Base-by-base conservation (phyloP, 2,888 invertebrate species). In the Helicoverpa assulta region DNA sequence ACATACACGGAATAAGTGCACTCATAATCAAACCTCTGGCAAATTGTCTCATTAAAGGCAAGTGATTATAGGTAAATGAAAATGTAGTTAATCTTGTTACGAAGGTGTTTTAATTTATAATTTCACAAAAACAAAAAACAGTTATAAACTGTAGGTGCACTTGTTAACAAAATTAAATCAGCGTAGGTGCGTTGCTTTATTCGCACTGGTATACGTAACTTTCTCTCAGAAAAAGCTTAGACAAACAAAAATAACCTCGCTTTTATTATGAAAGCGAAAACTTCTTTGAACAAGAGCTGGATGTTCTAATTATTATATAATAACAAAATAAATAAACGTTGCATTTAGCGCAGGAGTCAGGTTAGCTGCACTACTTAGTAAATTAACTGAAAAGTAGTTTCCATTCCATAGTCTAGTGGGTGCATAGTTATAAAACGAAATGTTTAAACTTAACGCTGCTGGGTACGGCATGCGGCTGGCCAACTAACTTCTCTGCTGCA, bases 361-460 rank as follows among this genome's bases (percentile, higher is more conserved):
- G 62, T 57, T 62, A 78, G 50, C 62, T 67, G 61, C 54, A 57
- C 61, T 80, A 81, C 75, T 75, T 71, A 81, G 71, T 81, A 81
- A 80, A 81, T 81, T 81, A 78, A 69, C 59, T 78, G 33, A 62
- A 64, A 47, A 74, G 53, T 68, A 67, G 70, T 51, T 73, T 61
- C 37, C 61, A 61, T 67, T 78, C 60, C 61, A 59, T 55, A 81
- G 64, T 69, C 43, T 67, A 56, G 69, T 64, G 61, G 58, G 66
- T 47, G 67, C 58, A 62, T 62, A 67, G 66, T 68, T 78, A 70
- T 72, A 76, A 80, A 79, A 70, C 64, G 55, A 72, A 81, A 76
- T 79, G 72, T 70, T 71, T 75, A 69, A 81, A 70, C 40, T 60
- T 53, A 73, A 64, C 29, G 37, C 26, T 60, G 40, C 40, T 47